Base-by-base conservation (phyloP, 1,140 invertebrate species). In the Diorhabda sublineata region DNA sequence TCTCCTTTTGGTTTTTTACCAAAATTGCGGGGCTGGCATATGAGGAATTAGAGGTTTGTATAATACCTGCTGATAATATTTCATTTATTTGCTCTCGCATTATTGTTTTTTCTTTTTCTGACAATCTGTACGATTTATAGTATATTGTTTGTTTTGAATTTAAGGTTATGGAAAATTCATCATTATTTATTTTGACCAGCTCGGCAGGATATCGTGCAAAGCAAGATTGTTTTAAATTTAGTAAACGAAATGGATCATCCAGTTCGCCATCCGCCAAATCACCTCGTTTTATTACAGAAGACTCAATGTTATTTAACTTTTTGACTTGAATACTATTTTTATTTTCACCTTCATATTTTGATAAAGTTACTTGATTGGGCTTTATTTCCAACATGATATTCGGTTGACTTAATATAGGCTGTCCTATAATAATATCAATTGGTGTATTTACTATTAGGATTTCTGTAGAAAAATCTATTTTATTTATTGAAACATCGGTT, bases 1-100 rank as follows among this genome's bases (percentile, higher is more conserved):
- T 70, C 64, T 5, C 79, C 80, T 60, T 78, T 72, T 26, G 75
- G 74, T 65, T 82, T 81, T 72, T 74, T 4, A 64, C 45, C 9
- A 67, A 52, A 45, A 45, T 8, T 45, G 45, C 4, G 41, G 2
- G 58, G 44, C 60, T 68, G 4, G 61, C 44, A 58, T 68, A 64
- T 64, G n/a, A 8, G 0, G 59, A 68, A 43, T 64, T 68, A 52
- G 60, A 63, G 47, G 63, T 56, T 8, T 44, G 11, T 9, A 68
- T 47, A 64, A 68, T 68, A 47, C 42, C 44, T 11, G 59, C 43
- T 5, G n/a, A 9, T 43, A 61, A 61, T 43, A 44, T 47, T 11
- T 67, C 9, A n/a, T 61, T 47, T 9, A 67, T 61, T n/a, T 6
- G 26, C n/a, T 61, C 9, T 26, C 42, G 5, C 26, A 61, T 42